Conservation (phyloP, 2,797 vertebrate genomes). For the Galagoides demidoff region DNA sequence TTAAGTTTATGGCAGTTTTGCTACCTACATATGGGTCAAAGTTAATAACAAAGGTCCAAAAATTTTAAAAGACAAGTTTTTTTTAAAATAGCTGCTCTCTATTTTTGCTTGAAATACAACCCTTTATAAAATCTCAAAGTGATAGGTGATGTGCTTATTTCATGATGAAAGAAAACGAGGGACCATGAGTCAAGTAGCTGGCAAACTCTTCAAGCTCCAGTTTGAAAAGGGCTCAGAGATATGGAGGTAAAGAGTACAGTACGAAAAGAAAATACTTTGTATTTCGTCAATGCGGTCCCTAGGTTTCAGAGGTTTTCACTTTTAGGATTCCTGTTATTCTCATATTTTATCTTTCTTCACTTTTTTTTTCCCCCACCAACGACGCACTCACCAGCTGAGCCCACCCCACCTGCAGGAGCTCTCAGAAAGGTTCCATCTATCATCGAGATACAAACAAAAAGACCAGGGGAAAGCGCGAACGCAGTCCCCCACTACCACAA, state of each 20-base stretch:
- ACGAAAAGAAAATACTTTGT: background rate
- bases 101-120: background rate
- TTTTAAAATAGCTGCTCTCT: background rate
- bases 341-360: background rate
- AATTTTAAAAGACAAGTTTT: background rate
- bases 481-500: no score
- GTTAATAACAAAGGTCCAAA: background rate
- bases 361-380: no score
- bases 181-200: background rate
- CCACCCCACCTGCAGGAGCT: no score
- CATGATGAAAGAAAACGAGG: background rate
- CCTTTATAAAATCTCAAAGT: background rate
- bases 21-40: background rate
- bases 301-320: background rate
- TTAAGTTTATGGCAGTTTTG: background rate
- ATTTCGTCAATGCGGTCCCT: background rate
- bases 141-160: background rate
- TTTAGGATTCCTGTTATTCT: background rate
- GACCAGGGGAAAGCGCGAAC: no score
- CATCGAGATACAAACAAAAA: no score
- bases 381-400: no score
- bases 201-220: background rate
- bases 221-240: background rate
- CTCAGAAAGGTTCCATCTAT: no score
- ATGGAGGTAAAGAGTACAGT: background rate